Base-by-base conservation (phyloP, 2,113 vertebrate species). In the Cyprinodon brontotheroides region DNA sequence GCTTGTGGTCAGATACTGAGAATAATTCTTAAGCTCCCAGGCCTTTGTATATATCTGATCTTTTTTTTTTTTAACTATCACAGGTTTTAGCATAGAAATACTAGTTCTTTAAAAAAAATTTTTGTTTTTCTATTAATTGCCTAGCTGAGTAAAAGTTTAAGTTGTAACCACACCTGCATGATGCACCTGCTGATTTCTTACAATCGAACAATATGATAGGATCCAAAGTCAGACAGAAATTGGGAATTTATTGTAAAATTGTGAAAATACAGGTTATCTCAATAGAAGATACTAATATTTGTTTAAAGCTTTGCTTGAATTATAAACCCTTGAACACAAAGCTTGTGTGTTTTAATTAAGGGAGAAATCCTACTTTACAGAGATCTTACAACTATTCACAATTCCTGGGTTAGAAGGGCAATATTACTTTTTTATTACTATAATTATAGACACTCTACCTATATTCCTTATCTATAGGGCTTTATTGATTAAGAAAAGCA, bases 231-330 rank as follows among this genome's bases (percentile, higher is more conserved):
- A 59, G 38, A 57, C 68, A 39, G 37, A 41, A 48, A 11, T 3
- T 29, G 57, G 47, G 70, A 59, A 78, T 20, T 37, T 22, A 29
- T 66, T 36, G 12, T 9, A 61, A 50, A 29, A 36, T 41, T 50
- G 59, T 62, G 68, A 61, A 61, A 29, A 29, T 29, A 29, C 29
- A 29, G 29, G 53, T 74, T 71, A 61, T 70, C 70, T 72, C 63
- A 66, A 77, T 71, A 41, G 68, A 40, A 79, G 29, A 29, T 29
- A 85, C 91, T 83, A 90, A 72, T 89, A 83, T 89, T 83, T 47
- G n/a, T 38, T 70, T 68, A 60, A 60, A 83, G 69, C 63, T 70
- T 77, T 85, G 17, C 75, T 73, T 84, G 69, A 87, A 70, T 72
- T 65, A 15, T 59, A 67, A 76, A 65, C 59, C 72, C 39, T 66